Percentiles rank a stretch among this genome's conserved stretches.
phyloP scores from a whole-genome alignment of 2,113 vertebrate species.

The Pedetes capensis region DNA sequence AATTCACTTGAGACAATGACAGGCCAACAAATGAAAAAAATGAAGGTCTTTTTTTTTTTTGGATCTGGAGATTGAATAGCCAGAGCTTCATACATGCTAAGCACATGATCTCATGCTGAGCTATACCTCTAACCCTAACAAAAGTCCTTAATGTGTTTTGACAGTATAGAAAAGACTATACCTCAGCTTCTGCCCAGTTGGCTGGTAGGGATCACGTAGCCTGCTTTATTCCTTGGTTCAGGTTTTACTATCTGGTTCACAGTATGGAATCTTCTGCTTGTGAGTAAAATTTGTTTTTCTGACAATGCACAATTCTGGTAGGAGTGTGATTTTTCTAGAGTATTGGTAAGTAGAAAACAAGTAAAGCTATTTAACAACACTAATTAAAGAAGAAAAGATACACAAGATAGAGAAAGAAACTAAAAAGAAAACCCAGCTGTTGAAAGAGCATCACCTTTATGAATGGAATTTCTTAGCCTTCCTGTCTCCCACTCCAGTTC shows the following conservation, averaged over 20 bases:
- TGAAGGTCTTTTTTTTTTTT: too few species aligned
- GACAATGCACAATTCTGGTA: too few species aligned
- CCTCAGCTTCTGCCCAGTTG: not conserved
- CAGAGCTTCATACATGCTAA: not conserved
- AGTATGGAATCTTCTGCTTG: not conserved
- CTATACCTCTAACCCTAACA: not conserved
- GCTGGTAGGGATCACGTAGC: not conserved
- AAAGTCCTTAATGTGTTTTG: not conserved
- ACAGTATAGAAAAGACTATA: not conserved
- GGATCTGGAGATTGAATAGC: too few species aligned
- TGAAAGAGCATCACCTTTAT: not conserved
- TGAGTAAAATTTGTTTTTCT: not conserved
- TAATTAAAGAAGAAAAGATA: not conserved
- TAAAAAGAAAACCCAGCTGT: not conserved
- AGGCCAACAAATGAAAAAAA: not conserved
- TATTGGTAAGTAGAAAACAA: not conserved
- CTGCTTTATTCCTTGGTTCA: fast-evolving
- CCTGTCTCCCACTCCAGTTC: fast-evolving
- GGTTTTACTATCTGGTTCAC: not conserved
- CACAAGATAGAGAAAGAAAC: not conserved
- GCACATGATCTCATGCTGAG: not conserved
- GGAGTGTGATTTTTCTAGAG: not conserved
- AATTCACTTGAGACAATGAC: not conserved
- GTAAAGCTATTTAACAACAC: not conserved
- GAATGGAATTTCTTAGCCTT: not conserved